Conservation (phyloP, 2,888 invertebrate species). For the Cyclophora punctaria region DNA sequence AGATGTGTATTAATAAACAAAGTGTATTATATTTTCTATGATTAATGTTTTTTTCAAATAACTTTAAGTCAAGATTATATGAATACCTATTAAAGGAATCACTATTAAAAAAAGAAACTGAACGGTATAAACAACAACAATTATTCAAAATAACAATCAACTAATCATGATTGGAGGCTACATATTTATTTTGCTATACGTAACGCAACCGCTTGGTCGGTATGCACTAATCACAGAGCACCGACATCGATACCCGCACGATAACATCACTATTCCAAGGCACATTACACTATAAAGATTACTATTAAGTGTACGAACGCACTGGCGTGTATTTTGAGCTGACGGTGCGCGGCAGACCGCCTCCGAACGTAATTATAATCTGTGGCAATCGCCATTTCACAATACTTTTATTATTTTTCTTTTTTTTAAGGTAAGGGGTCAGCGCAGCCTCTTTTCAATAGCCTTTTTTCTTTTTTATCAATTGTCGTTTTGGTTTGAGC, state of each 20-base stretch:
- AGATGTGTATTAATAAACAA: no score
- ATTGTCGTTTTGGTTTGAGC: constrained; percentile 45
- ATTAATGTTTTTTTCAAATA: no score
- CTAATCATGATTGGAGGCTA: no score
- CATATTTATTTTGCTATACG: constrained; percentile 16
- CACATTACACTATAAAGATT: constrained; percentile 68
- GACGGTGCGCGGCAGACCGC: constrained; percentile 52
- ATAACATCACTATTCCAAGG: constrained; percentile 56
- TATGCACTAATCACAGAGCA: constrained; percentile 37
- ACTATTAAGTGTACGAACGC: constrained; percentile 66
- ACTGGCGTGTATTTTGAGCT: constrained; percentile 54
- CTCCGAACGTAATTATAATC: constrained; percentile 56
- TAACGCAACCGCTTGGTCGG: constrained; percentile 31
- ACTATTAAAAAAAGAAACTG: no score
- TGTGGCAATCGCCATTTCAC: constrained; percentile 56
- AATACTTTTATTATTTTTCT: constrained; percentile 18
- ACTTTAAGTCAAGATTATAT: no score
- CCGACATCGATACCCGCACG: constrained; percentile 51
- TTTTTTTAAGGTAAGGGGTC: constrained; percentile 48
- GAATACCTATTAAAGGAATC: no score
- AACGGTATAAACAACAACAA: no score
- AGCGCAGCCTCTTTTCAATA: constrained; percentile 22
- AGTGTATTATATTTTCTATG: no score
- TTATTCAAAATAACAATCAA: no score
- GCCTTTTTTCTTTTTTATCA: constrained; percentile 37